Base-by-base conservation (phyloP, 2,888 invertebrate species). In the Melieria crassipennis region DNA sequence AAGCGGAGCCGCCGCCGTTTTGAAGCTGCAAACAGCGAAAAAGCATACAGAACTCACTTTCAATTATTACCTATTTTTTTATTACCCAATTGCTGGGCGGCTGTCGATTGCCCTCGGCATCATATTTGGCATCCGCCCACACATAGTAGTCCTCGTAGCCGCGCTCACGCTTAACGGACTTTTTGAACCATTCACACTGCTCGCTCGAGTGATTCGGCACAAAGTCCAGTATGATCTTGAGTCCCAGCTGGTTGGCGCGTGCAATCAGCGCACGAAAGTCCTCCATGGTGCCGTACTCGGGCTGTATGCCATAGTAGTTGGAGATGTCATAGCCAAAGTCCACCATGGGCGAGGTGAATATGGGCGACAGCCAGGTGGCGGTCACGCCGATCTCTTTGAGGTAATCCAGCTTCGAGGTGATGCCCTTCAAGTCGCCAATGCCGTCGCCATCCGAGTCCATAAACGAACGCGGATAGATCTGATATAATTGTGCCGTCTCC, bases 311-410 rank as follows among this genome's bases (percentile, higher is more conserved):
- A 52, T 88, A 89, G 80, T 90, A 93, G 81, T 93, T 90, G 0
- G 91, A 88, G 55, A 93, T 89, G 77, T 94, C 94, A 78, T 92
- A 94, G 0, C 94, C 94, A 76, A 91, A 92, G 81, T 94, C 94
- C 0, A 84, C 86, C 88, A 90, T 90, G 0, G 91, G 91, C 4
- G 91, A 91, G 47, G 87, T 84, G 82, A 88, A 91, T 60, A 92
- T 89, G 0, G 76, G 91, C 5, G 90, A 91, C 0, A 92, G 79
- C 90, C 91, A 91, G 4, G 92, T 78, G 0, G 89, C 89, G 0
- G 86, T 87, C 0, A 90, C 87, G 0, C 90, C 90, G 30, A 90
- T 79, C 47, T 89, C 88, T 3, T 82, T 82, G 7, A 92, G 79
- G 60, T 91, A 89, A 30, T 88, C 87, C 3, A 88, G 73, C 67